A percentile compares a stretch with the other conserved stretches of the same genome.
phyloP scores from a whole-genome alignment of 2,888 invertebrate genomes.

The Dendrolimus houi region DNA sequence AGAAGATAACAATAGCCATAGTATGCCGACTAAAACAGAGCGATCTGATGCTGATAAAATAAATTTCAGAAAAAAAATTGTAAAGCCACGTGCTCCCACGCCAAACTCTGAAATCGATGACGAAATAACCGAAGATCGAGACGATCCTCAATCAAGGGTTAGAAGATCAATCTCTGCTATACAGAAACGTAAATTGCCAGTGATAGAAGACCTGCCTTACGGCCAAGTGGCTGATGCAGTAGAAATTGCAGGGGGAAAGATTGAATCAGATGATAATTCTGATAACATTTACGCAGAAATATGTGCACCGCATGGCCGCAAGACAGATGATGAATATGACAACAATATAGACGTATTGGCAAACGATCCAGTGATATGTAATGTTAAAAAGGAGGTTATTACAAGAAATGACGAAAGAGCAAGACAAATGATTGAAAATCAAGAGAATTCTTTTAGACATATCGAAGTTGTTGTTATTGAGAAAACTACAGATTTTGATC shows the following conservation, averaged over 20 bases:
- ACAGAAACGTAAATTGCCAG: conserved; percentile 70
- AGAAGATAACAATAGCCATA: conserved; percentile 65
- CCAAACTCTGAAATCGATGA: conserved; percentile 63
- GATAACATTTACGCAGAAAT: conserved; percentile 85
- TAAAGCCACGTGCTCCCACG: conserved; percentile 66
- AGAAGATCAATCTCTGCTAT: conserved; percentile 72
- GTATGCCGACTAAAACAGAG: conserved; percentile 70
- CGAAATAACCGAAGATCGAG: conserved; percentile 54
- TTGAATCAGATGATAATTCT: conserved; percentile 57
- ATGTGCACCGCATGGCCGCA: conserved; percentile 62
- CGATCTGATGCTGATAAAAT: conserved; percentile 52
- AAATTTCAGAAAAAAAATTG: conserved; percentile 67
- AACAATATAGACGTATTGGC: conserved; percentile 61
- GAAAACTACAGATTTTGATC: conserved; percentile 65
- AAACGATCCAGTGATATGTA: conserved; percentile 66
- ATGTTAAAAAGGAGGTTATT: conserved; percentile 67
- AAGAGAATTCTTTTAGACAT: conserved; percentile 67
- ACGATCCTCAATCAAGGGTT: conserved; percentile 59
- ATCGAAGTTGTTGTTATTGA: conserved; percentile 74
- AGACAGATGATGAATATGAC: conserved; percentile 62
- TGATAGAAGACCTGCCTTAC: conserved; percentile 81
- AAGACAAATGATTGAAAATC: conserved; percentile 60
- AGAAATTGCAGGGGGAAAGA: conserved; percentile 55
- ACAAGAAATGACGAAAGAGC: conserved; percentile 65
- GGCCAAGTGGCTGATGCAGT: conserved; percentile 83